Conservation (phyloP, 2,113 vertebrate genomes). For the Notothenia rossii region DNA sequence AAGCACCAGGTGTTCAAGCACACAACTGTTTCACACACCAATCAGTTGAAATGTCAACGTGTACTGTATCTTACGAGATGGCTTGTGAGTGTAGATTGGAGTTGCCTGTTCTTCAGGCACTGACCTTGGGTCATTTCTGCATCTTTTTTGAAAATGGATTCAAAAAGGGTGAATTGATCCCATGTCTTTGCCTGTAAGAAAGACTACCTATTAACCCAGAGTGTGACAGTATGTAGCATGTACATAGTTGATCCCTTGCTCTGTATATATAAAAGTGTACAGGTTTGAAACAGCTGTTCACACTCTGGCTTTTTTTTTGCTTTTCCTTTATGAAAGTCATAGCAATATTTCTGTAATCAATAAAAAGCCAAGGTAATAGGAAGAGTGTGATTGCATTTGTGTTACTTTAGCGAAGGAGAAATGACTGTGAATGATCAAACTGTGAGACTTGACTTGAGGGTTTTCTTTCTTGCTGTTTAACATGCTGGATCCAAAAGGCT, state of each 20-base stretch:
- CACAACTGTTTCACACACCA: conserved; percentile 67
- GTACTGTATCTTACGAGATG: conserved; percentile 62
- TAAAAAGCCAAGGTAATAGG: conserved; percentile 71
- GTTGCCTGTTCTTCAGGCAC: conserved; percentile 31
- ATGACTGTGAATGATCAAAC: conserved; percentile 72
- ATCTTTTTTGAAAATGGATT: conserved; percentile 34
- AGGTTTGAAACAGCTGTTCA: conserved; percentile 80
- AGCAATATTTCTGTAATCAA: conserved; percentile 83
- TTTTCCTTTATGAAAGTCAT: conserved; percentile 72
- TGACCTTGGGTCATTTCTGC: conserved; percentile 38
- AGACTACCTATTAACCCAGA: conserved; percentile 62
- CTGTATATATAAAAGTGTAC: conserved; percentile 74
- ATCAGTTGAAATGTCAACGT: conserved; percentile 45
- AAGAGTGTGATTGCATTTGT: conserved; percentile 52
- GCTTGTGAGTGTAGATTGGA: conserved; percentile 30
- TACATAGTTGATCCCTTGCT: conserved; percentile 74
- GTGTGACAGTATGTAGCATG: conserved; percentile 80
- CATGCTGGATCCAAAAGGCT: conserved; percentile 62
- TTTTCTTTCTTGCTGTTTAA: conserved; percentile 51
- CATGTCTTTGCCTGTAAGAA: conserved; percentile 41
- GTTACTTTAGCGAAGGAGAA: conserved; percentile 44
- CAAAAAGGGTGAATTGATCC: conserved; percentile 41
- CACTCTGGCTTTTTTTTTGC: conserved; percentile 62
- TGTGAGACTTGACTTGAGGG: conserved; percentile 66
- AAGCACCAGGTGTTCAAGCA: conserved; percentile 62